These are phyloP conservation scores for Tringa solitaria DNA, from an alignment of 2,113 vertebrate genomes.

Conservation along the genomic window DNA sequence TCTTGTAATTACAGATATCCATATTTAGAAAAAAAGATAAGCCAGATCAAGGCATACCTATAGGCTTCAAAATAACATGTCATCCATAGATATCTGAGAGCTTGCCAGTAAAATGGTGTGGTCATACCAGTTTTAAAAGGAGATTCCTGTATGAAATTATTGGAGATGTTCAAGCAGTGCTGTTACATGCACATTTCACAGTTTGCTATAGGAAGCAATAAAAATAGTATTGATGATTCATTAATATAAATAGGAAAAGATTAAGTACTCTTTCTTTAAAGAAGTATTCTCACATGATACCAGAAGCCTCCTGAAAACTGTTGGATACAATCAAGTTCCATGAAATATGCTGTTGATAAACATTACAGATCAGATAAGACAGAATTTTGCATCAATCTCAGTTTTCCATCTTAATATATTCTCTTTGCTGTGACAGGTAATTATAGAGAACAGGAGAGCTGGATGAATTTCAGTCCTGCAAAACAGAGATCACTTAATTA, in stretches of 20 bases:
- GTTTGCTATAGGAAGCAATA: neutral
- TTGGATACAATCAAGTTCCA: neutral
- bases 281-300: neutral
- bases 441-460: neutral
- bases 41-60: neutral
- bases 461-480: neutral
- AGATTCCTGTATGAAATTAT: neutral
- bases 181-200: neutral
- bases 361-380: neutral
- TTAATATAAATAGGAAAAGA: neutral
- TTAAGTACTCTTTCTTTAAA: neutral
- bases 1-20: neutral
- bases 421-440: neutral
- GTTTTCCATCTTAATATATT: neutral
- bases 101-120: neutral
- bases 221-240: neutral
- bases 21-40: neutral
- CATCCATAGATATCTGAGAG: neutral
- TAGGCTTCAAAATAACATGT: neutral
- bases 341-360: neutral
- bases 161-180: neutral
- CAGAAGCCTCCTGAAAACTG: neutral
- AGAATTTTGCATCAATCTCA: neutral
- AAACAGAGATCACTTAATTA: neutral
- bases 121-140: neutral